Evolutionary conservation across 2,113 vertebrate species (phyloP).

Genomic region (Oreochromis niloticus): DNA sequence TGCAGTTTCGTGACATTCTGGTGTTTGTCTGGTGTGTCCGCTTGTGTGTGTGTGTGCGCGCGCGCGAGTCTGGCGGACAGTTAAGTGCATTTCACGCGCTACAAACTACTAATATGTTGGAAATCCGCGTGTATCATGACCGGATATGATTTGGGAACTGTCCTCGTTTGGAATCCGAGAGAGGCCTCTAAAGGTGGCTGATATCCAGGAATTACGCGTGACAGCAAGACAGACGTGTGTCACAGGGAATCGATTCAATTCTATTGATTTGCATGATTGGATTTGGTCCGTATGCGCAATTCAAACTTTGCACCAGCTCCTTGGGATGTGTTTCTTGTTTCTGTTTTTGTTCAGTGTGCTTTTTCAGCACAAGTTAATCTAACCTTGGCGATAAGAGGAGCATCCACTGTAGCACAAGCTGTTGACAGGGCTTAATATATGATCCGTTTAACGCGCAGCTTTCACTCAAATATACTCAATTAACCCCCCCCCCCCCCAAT

Average conservation of each 20-base stretch:
- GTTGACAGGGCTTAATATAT: conserved; percentile 31
- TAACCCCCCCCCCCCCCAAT: not conserved
- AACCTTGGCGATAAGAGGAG: conserved; percentile 42
- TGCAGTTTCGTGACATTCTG: not conserved
- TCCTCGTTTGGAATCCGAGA: not conserved
- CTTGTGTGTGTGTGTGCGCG: not conserved
- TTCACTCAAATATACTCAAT: not conserved
- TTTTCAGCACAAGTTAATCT: not conserved
- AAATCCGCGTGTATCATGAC: conserved; percentile 3
- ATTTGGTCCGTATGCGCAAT: not conserved
- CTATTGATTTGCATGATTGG: not conserved
- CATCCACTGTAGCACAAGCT: conserved; percentile 9
- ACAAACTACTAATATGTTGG: conserved; percentile 26
- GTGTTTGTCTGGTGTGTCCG: not conserved
- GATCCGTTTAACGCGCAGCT: conserved; percentile 28
- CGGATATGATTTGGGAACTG: not conserved
- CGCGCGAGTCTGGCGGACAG: not conserved
- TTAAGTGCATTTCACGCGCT: conserved; percentile 13
- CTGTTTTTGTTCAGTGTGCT: not conserved
- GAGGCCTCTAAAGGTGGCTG: not conserved
- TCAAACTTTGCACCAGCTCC: conserved; percentile 8
- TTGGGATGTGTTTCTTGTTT: fast-evolving
- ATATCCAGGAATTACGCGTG: conserved; percentile 5
- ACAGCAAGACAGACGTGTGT: not conserved
- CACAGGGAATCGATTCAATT: not conserved